Evolutionary conservation across 2,888 invertebrate genomes (phyloP), one percentile per base, ranked within the genome.

Genomic region (Gonocerus acuteangulatus): DNA sequence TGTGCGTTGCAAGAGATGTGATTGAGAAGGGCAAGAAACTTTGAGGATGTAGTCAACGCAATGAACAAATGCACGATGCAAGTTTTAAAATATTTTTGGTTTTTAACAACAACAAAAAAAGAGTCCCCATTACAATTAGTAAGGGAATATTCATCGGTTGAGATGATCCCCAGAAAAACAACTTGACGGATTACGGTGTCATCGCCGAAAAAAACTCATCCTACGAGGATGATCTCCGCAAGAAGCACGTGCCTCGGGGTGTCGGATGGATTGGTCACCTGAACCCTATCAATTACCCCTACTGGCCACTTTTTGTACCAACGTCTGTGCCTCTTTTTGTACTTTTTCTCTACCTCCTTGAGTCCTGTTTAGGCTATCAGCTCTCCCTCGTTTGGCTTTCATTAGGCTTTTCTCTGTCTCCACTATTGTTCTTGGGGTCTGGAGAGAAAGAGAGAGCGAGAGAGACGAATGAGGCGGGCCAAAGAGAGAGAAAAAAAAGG

Each of bases 211-310:
- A 39, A 39, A 39, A 39, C 13, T 9, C 32, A 11, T 11, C 32
- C 39, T 13, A n/a, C 4, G 39, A 39, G 9, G 39, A 15, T n/a
- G 39, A 39, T 22, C 39, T 39, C 54, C 21, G 54, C 42, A 21
- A 13, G 15, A n/a, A 54, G 54, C 54, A 54, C 54, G 54, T 54
- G 54, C 22, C 54, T 22, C 19, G 22, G 36, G 36, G 54, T 54
- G 42, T 54, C 54, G 54, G 54, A 54, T 54, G 54, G 54, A 54
- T 54, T 54, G 54, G 54, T 54, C 54, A 54, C 54, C 39, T 54
- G 21, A 21, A 19, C 54, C 54, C 54, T 54, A 54, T 54, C 54
- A 54, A 54, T 54, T 54, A 54, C 54, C 54, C 15, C n/a, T 15
- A 39, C 39, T 42, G 16, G 15, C 16, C 54, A 21, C 39, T 54